Percentiles rank a stretch among this genome's conserved stretches.
phyloP scores from a whole-genome alignment of 2,113 vertebrate genomes.

The Entomyzon cyanotis region DNA sequence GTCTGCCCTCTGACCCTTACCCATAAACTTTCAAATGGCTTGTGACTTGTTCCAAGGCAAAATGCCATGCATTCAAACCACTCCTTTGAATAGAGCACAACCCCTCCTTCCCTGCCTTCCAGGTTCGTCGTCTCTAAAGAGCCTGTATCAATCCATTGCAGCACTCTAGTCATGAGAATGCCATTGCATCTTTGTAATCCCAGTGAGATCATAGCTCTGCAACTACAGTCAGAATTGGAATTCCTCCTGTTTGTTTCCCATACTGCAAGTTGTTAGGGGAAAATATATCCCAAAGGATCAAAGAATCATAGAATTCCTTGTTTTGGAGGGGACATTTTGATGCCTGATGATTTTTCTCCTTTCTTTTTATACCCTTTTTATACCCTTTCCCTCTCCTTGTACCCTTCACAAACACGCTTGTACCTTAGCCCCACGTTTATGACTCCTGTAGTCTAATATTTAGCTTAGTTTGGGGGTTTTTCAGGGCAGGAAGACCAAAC shows the following conservation, averaged over 20 bases:
- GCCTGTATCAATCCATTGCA: background rate
- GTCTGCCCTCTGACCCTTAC: background rate
- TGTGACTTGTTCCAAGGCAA: background rate
- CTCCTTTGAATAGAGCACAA: background rate
- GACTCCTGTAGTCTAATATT: no score
- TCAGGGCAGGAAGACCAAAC: no score
- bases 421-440: no score
- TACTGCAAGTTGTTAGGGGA: background rate
- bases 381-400: no score
- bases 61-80: background rate
- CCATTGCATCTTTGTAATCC: background rate
- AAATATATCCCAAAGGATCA: background rate
- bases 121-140: background rate
- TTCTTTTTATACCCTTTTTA: no score
- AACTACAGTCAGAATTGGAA: background rate
- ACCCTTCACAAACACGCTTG: no score
- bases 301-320: background rate
- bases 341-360: no score
- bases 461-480: no score
- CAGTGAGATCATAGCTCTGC: background rate
- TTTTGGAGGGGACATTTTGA: background rate
- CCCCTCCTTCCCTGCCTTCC: background rate
- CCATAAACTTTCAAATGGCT: background rate
- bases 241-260: background rate
- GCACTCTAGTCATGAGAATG: background rate